Evolutionary conservation across 1,140 invertebrate species (phyloP).

Genomic region (Drosophila lowei): DNA sequence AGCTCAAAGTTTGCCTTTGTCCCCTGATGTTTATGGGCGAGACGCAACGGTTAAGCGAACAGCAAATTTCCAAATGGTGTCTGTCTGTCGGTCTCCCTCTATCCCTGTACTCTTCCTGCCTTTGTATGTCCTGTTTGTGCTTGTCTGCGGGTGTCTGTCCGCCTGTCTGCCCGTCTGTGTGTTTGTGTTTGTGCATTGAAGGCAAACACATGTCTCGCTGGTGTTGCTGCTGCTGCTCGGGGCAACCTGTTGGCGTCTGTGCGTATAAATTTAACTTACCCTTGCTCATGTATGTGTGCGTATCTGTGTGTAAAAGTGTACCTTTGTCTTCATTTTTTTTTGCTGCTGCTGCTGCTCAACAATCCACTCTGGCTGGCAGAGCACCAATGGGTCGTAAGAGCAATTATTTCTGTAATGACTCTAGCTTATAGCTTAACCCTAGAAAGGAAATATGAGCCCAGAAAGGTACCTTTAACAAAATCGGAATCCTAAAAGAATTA

Average conservation of each 20-base stretch:
- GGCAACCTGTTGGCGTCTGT: conserved; percentile 66
- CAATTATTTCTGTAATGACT: conserved; percentile 8
- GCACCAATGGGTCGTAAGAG: conserved; percentile 29
- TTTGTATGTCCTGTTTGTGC: conserved; percentile 1
- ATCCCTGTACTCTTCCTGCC: not conserved
- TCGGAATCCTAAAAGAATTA: too few relatives aligned
- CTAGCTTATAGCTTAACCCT: too few relatives aligned
- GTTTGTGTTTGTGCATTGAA: conserved; percentile 7
- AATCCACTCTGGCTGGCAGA: conserved; percentile 23
- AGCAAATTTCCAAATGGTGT: conserved; percentile 46
- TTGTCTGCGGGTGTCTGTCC: conserved; percentile 2
- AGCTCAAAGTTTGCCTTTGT: too few relatives aligned
- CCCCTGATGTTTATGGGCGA: conserved; percentile 58
- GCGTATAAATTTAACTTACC: conserved; percentile 40
- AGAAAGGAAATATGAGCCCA: too few relatives aligned
- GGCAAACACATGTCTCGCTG: conserved; percentile 48
- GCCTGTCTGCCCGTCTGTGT: conserved; percentile 6
- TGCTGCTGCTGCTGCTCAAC: conserved; percentile 14
- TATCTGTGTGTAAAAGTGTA: not conserved
- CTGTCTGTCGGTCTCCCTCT: conserved; percentile 8
- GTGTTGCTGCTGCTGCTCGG: conserved; percentile 3
- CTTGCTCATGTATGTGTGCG: conserved; percentile 1
- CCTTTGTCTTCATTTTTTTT: not conserved
- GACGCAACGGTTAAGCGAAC: conserved; percentile 39
- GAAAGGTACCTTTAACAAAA: too few relatives aligned